Evolutionary conservation across 92 coral and sea anemone genomes (phyloP), one percentile per base, ranked within the genome.

Genomic region (Phenganax stokvisi): DNA sequence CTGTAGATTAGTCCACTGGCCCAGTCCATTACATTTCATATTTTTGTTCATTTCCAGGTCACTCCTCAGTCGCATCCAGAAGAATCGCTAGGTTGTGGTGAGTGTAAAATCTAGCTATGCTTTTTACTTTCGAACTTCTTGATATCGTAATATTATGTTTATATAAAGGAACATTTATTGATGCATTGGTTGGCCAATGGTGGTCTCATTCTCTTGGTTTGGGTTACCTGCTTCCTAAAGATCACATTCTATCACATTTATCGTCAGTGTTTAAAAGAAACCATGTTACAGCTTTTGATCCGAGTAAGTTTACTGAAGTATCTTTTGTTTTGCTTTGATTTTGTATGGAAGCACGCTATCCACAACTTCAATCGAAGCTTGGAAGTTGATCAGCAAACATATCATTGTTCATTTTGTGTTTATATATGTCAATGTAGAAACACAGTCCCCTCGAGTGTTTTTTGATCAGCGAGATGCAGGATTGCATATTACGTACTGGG

Each of bases 111-210:
- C 5, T 1, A 68, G 11, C 31, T 68, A 2, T 0, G 12, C 47
- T 15, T 61, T 3, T 13, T 13, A 61, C 25, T 61, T 61, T 61
- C 67, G 25, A 12, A 12, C 25, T 61, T 61, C 25, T 12, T 61
- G 67, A 12, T 37, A 37, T 37, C 47, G 47, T 37, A 37, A 5
- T 37, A 37, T 5, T 1, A 37, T 37, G 47, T 37, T 37, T 37
- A 37, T 37, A 92, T 52, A 17, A 66, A 92, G 97, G 84, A 37
- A 90, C 97, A 44, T 92, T 90, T 84, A 86, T 92, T 12, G 97
- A 92, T 86, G 91, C 96, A 72, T 85, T 92, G 85, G 80, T 92
- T 88, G 97, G 96, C 57, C 97, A 92, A 87, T 92, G 97, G 97
- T 92, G 97, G 97, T 94, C 94, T 37, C 88, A 89, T 87, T 83